A percentile compares a stretch with the other conserved stretches of the same genome.
These are phyloP conservation scores for Montifringilla adamsi DNA, from an alignment of 2,113 vertebrate genomes.

Conservation along the genomic window DNA sequence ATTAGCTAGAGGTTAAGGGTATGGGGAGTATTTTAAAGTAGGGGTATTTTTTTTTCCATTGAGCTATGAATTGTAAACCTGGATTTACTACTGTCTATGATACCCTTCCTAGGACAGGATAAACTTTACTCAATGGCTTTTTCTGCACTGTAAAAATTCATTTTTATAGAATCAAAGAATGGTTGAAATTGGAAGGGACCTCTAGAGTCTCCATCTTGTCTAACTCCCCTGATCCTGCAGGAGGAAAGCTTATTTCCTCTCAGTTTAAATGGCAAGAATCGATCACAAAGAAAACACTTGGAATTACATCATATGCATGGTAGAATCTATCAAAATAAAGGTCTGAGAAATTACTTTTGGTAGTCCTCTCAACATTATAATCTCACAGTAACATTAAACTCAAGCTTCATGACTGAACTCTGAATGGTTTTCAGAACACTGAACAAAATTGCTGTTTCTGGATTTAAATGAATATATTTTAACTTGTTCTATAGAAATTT, in stretches of 20 bases:
- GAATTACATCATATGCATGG: background rate
- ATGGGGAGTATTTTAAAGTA: background rate
- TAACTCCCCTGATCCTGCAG: background rate
- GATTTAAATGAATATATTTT: background rate
- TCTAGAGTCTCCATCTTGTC: background rate
- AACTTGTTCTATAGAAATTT: background rate
- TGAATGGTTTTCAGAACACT: background rate
- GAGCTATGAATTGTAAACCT: background rate
- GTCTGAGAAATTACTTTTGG: background rate
- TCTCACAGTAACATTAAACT: background rate
- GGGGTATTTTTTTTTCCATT: background rate
- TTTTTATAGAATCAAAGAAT: background rate
- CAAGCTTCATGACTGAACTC: background rate
- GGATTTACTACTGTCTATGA: background rate
- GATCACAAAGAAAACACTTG: background rate
- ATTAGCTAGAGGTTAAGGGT: background rate
- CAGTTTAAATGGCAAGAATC: background rate
- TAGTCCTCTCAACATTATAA: background rate
- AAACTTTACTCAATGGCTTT: background rate
- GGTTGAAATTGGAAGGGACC: background rate
- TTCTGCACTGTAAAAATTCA: background rate
- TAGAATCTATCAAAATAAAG: background rate
- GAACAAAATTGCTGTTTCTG: background rate
- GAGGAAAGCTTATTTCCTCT: background rate
- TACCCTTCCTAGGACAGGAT: background rate